phyloP scores from a whole-genome alignment of 2,113 vertebrate genomes.

The Hystrix cristata region DNA sequence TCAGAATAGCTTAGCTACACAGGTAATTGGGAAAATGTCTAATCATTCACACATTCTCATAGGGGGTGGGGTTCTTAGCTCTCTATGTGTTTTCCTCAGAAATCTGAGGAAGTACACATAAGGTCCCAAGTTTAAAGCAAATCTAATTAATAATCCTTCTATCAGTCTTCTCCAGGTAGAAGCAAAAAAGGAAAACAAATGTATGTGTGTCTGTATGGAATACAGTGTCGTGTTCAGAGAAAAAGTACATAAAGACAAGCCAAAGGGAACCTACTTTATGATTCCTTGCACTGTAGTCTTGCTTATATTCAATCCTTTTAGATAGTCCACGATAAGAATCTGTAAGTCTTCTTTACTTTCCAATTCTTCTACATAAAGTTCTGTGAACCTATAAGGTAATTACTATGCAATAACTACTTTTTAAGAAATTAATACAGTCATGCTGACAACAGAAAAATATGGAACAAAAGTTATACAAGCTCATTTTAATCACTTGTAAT shows the following conservation, averaged over 20 bases:
- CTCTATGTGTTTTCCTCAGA: constrained; percentile 12
- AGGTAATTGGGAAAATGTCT: not conserved
- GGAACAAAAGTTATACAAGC: not conserved
- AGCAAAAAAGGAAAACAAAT: not conserved
- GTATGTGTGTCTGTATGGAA: not conserved
- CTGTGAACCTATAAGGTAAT: constrained; percentile 93
- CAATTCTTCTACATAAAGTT: constrained; percentile 97
- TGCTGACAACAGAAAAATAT: not conserved
- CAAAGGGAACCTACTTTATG: constrained; percentile 91
- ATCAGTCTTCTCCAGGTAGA: constrained; percentile 7
- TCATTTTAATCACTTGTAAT: not conserved
- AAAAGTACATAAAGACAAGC: not conserved
- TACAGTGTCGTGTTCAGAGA: not conserved
- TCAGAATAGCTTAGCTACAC: not conserved
- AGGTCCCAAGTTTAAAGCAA: constrained; percentile 49
- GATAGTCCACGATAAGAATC: constrained; percentile 95
- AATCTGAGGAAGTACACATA: not conserved
- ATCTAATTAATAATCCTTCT: not conserved
- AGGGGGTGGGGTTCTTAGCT: not conserved
- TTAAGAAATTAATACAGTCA: not conserved
- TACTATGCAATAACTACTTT: not conserved
- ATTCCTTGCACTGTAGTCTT: constrained; percentile 94
- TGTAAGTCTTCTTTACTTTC: constrained; percentile 95
- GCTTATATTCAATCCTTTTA: constrained; percentile 93
- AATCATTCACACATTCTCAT: not conserved